Evolutionary conservation across 2,888 invertebrate species (phyloP).

Genomic region (Vanessa cardui): DNA sequence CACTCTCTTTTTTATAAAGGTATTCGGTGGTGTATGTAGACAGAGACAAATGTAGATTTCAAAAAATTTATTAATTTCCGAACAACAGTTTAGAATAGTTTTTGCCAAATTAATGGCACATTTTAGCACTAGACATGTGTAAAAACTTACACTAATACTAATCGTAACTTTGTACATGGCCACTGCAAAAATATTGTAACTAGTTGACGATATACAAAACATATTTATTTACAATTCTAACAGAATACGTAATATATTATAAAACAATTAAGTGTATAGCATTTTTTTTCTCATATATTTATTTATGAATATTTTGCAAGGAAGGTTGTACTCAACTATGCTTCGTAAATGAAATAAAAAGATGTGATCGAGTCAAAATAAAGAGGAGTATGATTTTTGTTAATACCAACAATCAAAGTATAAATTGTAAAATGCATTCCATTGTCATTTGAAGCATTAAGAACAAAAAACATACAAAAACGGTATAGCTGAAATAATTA

Average conservation of each 20-base stretch:
- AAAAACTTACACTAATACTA: constrained; percentile 66
- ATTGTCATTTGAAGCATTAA: no score
- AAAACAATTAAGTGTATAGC: neutral
- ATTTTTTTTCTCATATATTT: neutral
- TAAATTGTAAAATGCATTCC: no score
- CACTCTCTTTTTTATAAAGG: neutral
- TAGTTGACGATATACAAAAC: constrained; percentile 41
- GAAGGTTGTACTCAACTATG: no score
- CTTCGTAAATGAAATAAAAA: no score
- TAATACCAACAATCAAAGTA: no score
- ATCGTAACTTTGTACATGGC: constrained; percentile 61
- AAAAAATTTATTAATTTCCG: constrained; percentile 60
- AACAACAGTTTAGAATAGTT: constrained; percentile 70
- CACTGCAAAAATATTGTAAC: constrained; percentile 55
- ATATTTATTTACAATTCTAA: constrained; percentile 52
- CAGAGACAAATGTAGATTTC: constrained; percentile 14
- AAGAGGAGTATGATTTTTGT: no score
- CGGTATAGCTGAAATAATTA: no score
- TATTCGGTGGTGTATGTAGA: neutral
- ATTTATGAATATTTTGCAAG: neutral
- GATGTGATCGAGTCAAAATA: no score
- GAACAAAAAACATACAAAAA: no score
- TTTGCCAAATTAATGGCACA: constrained; percentile 71
- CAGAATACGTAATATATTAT: constrained; percentile 46
- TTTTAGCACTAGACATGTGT: constrained; percentile 62